These are phyloP conservation scores for Mirounga angustirostris DNA, from an alignment of 2,113 vertebrate species.

Conservation along the genomic window DNA sequence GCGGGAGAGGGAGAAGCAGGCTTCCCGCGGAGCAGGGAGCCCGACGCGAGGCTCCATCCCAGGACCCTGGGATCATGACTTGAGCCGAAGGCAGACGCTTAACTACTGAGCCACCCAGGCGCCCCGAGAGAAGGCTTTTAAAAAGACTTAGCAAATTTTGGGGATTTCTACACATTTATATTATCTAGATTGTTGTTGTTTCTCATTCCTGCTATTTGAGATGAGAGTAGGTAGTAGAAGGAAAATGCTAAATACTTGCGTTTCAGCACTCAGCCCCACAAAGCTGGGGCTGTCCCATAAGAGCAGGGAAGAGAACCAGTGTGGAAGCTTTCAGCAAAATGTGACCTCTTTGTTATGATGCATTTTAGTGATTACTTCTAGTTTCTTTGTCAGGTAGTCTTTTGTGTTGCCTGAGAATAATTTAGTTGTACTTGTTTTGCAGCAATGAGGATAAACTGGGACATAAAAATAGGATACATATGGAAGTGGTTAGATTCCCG, in stretches of 20 bases:
- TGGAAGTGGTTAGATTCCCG: not conserved
- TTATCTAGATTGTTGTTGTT: not conserved
- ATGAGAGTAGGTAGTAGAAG: not conserved
- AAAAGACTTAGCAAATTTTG: not conserved
- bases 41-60: too few species aligned
- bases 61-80: too few species aligned
- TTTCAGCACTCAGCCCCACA: not conserved
- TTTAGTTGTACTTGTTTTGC: slow-evolving; percentile 27
- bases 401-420: slow-evolving; percentile 35
- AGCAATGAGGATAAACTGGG: not conserved
- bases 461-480: not conserved
- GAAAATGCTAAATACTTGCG: not conserved
- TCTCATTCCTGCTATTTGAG: not conserved
- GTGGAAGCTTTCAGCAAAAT: not conserved
- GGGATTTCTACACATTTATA: not conserved
- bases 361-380: not conserved
- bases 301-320: not conserved
- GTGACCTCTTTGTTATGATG: not conserved
- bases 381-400: not conserved
- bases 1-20: too few species aligned
- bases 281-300: not conserved
- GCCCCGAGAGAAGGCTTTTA: not conserved
- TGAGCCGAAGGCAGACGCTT: too few species aligned
- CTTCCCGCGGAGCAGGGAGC: too few species aligned
- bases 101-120: too few species aligned